Evolutionary conservation across 2,797 vertebrate genomes (phyloP).

Genomic region (Pipistrellus pipistrellus): DNA sequence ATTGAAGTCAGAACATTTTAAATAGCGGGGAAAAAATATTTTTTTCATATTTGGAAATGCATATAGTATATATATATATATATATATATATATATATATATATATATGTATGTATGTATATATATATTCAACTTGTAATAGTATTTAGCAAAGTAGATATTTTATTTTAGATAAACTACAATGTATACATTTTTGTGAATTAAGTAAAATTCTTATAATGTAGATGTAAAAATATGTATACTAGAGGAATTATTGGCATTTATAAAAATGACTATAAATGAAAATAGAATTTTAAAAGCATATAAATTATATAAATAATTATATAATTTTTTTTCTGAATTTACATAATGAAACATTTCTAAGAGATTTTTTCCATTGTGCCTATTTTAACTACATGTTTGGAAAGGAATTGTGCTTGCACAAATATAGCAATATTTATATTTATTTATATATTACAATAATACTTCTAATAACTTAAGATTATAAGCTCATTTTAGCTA

Average conservation of each 20-base stretch:
- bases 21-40: not conserved
- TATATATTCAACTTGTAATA: not conserved
- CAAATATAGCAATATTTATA: not conserved
- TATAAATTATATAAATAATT: not conserved
- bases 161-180: not conserved
- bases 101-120: not conserved
- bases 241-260: not conserved
- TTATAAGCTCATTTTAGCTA: not conserved
- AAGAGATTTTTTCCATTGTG: not conserved
- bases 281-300: not conserved
- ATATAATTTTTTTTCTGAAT: not conserved
- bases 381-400: not conserved
- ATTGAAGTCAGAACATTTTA: slow-evolving; percentile 12
- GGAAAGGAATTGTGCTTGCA: not conserved
- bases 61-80: not conserved
- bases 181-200: not conserved
- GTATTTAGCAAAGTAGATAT: not conserved
- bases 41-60: not conserved
- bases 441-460: not conserved
- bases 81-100: not conserved
- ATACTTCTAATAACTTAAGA: not conserved
- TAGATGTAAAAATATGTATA: not conserved
- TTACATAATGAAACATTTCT: not conserved
- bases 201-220: not conserved
- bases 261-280: not conserved